Base-by-base conservation (phyloP, 2,797 vertebrate species). In the Xerus rutilus region DNA sequence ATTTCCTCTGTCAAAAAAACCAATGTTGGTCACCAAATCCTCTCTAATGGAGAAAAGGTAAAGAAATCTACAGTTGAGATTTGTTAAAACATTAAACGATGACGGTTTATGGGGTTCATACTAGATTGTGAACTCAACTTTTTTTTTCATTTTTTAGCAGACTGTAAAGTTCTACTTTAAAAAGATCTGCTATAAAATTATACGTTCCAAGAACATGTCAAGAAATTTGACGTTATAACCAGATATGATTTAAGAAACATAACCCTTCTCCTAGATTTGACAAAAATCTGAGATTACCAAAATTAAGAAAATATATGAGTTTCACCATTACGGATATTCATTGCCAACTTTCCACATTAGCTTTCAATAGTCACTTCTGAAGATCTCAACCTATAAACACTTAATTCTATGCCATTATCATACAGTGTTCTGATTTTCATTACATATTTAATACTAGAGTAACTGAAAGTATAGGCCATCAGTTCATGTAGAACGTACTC, bases 271-370 rank as follows among this genome's bases (percentile, higher is more conserved):
- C 95, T 97, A 97, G 97, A 97, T 96, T 91, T 98, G 95, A 93
- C 13, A 93, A 93, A 96, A 70, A 76, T 7, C 21, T 64, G 45
- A 70, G 64, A 94, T 91, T 87, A 95, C 79, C 57, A 91, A 96
- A 92, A 85, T 64, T 74, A 86, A 74, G 39, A 93, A 91, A 81
- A 86, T 35, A 86, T 35, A 99, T 99, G 99, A 98, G 98, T 98
- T 98, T 98, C 32, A 96, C 69, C 99, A 98, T 98, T 99, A 98
- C 98, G 98, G 98, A 72, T 97, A 98, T 98, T 76, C 54, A 93
- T 78, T 97, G 72, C 97, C 98, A 98, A 96, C 97, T 97, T 98
- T 94, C 73, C 98, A 98, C 98, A 98, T 96, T 98, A 95, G 98
- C 97, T 97, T 97, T 98, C 97, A 97, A 97, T 98, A 98, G 96